A percentile compares a stretch with the other conserved stretches of the same genome.
These are phyloP conservation scores for Halictus rubicundus DNA, from an alignment of 1,140 invertebrate genomes.

Conservation along the genomic window DNA sequence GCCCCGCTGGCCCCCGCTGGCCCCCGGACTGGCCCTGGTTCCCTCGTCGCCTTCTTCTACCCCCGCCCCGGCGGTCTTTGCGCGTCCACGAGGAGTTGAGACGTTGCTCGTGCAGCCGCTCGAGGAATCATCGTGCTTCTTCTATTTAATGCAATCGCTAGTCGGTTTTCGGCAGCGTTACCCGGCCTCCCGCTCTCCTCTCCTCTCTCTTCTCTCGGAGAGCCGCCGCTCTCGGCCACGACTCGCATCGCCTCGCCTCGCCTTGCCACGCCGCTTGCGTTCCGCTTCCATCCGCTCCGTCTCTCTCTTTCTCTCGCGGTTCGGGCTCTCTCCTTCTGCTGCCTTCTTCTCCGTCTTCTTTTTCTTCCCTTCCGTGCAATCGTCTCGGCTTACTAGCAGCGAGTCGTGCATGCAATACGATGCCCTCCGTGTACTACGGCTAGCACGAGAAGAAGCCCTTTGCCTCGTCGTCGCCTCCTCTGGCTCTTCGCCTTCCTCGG, in stretches of 20 bases:
- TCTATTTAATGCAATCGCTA: slow-evolving; percentile 79
- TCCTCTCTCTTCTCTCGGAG: not conserved
- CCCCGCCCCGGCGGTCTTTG: slow-evolving; percentile 17
- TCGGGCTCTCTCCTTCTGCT: slow-evolving; percentile 2
- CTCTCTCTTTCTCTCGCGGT: slow-evolving; percentile 43
- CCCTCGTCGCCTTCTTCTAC: slow-evolving; percentile 43
- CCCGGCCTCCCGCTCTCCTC: slow-evolving; percentile 57
- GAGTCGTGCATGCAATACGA: slow-evolving; percentile 77
- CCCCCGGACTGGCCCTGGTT: slow-evolving; percentile 34
- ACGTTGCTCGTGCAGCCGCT: slow-evolving; percentile 54
- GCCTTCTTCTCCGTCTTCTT: slow-evolving; percentile 24
- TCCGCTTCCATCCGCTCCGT: slow-evolving; percentile 51
- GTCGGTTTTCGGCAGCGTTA: slow-evolving; percentile 75
- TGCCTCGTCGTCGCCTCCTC: slow-evolving; percentile 33
- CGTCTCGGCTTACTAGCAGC: slow-evolving; percentile 78
- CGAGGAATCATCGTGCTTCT: slow-evolving; percentile 64
- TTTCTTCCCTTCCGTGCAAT: slow-evolving; percentile 72
- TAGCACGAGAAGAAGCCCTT: slow-evolving; percentile 64
- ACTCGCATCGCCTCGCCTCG: slow-evolving; percentile 6
- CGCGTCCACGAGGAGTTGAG: slow-evolving; percentile 43
- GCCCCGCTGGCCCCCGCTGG: slow-evolving; percentile 32
- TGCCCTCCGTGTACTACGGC: slow-evolving; percentile 64
- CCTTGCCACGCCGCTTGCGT: slow-evolving; percentile 25
- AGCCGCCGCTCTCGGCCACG: slow-evolving; percentile 11
- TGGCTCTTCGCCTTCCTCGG: slow-evolving; percentile 20